Evolutionary conservation across 2,797 vertebrate genomes (phyloP).

Genomic region (Phylloscopus collybita): DNA sequence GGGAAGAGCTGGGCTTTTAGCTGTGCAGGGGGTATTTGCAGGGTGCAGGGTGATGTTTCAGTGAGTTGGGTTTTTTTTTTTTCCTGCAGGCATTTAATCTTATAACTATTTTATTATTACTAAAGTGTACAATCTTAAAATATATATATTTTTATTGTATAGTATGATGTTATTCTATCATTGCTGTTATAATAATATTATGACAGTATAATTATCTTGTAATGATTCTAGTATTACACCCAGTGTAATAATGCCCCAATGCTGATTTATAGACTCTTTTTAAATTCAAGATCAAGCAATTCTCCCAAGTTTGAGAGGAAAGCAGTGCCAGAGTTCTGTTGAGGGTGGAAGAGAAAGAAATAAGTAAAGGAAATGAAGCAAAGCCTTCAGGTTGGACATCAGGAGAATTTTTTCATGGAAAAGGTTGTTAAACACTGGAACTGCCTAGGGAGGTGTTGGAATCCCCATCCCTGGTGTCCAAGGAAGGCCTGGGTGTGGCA

Average conservation of each 20-base stretch:
- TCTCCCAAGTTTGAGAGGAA: background rate
- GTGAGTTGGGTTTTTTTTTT: background rate
- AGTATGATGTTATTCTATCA: background rate
- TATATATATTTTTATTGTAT: background rate
- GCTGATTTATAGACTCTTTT: background rate
- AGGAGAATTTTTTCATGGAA: background rate
- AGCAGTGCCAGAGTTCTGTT: background rate
- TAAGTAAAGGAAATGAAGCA: background rate
- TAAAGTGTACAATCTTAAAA: background rate
- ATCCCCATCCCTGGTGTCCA: background rate
- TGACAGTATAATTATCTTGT: background rate
- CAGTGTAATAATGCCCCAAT: background rate
- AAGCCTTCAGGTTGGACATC: background rate
- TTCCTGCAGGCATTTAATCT: background rate
- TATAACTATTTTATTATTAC: background rate
- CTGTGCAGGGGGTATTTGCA: background rate
- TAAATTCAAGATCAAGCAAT: background rate
- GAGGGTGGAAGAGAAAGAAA: background rate
- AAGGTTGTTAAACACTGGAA: background rate
- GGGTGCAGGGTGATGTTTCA: background rate
- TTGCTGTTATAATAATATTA: background rate
- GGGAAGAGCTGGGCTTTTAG: background rate
- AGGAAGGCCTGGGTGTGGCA: background rate
- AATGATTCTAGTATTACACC: background rate
- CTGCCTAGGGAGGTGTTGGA: background rate